These are phyloP conservation scores for Passer montanus DNA, from an alignment of 2,113 vertebrate genomes.

Conservation along the genomic window DNA sequence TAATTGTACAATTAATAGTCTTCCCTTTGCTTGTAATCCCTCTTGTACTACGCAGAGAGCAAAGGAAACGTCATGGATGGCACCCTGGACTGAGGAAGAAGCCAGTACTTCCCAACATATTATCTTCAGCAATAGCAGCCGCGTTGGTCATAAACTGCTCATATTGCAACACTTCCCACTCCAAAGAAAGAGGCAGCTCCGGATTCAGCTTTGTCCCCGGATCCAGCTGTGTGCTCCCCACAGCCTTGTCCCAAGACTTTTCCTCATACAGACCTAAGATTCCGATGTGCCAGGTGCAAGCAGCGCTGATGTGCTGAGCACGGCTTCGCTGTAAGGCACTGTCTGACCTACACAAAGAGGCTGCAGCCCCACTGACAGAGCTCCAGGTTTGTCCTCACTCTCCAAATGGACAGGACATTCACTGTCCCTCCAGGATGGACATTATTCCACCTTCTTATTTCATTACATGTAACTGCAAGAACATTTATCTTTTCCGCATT, in stretches of 20 bases:
- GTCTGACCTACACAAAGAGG: not conserved
- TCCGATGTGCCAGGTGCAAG: accelerated
- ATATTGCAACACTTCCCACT: not conserved
- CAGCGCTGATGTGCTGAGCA: not conserved
- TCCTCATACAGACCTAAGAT: not conserved
- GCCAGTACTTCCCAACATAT: not conserved
- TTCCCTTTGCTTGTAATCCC: conserved; percentile 42
- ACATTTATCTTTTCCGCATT: not conserved
- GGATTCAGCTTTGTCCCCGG: not conserved
- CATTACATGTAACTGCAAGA: not conserved
- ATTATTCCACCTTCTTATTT: not conserved
- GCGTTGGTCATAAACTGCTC: accelerated
- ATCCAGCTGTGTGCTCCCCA: not conserved
- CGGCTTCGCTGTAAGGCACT: accelerated
- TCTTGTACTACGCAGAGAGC: conserved; percentile 21
- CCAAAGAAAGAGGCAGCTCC: not conserved
- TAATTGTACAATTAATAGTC: conserved; percentile 32
- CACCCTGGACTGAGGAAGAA: not conserved
- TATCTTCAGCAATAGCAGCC: not conserved
- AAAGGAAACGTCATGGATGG: not conserved
- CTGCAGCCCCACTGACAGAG: not conserved
- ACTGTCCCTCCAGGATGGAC: not conserved
- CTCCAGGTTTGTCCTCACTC: not conserved
- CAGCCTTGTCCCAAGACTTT: not conserved
- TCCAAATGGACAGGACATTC: not conserved